Evolutionary conservation across 2,113 vertebrate species (phyloP).

Genomic region (Pterocles burchelli): DNA sequence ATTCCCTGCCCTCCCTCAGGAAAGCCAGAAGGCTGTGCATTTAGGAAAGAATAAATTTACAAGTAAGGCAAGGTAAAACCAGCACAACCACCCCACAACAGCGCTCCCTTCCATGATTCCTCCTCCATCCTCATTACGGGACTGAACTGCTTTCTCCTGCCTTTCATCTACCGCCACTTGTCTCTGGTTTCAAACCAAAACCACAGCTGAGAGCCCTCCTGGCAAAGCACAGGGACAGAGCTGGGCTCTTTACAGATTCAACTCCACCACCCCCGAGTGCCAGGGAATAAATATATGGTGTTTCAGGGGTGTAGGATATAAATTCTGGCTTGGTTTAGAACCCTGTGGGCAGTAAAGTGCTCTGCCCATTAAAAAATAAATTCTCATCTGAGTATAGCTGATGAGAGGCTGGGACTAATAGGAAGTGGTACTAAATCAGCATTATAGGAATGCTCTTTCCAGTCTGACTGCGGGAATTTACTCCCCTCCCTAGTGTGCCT

Average conservation of each 20-base stretch:
- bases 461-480: not conserved
- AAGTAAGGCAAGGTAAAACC: not conserved
- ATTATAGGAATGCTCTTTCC: not conserved
- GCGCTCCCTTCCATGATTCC: not conserved
- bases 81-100: not conserved
- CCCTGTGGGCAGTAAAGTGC: slow-evolving; percentile 18
- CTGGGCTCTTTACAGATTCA: slow-evolving; percentile 47
- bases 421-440: slow-evolving; percentile 34
- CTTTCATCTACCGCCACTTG: not conserved
- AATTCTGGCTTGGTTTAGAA: slow-evolving; percentile 35
- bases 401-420: slow-evolving; percentile 29
- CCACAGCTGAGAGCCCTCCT: not conserved
- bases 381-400: not conserved
- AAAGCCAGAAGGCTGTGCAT: not conserved
- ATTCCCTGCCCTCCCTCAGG: not conserved
- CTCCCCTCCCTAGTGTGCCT: not conserved
- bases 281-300: slow-evolving; percentile 54
- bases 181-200: not conserved
- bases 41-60: not conserved
- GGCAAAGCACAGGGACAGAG: not conserved
- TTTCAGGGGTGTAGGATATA: not conserved
- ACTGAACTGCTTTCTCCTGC: not conserved
- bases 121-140: not conserved
- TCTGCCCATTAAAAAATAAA: slow-evolving; percentile 53
- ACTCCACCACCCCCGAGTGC: not conserved